A percentile compares a stretch with the other conserved stretches of the same genome.
Conservation (phyloP, 92 coral and sea anemone species). For the Pocillopora meandrina region DNA sequence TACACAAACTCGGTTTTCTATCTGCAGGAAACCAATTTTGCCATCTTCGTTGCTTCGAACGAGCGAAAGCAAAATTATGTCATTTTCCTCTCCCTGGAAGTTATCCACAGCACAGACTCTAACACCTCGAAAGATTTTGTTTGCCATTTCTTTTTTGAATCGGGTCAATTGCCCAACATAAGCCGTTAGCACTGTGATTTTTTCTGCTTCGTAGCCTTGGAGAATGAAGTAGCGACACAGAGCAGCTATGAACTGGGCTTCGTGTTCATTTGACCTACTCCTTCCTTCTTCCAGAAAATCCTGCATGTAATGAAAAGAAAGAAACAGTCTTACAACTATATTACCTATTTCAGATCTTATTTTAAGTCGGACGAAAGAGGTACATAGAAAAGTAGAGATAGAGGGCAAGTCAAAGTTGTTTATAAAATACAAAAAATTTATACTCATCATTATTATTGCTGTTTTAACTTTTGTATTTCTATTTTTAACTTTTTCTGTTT, state of each 20-base stretch:
- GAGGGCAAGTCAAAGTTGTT: too few species aligned
- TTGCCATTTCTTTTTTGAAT: conserved; percentile 70
- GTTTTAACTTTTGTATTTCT: too few species aligned
- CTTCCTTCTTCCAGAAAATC: conserved; percentile 71
- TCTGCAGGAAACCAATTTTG: conserved; percentile 81
- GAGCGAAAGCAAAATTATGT: conserved; percentile 87
- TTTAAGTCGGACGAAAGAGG: not conserved
- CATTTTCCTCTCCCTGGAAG: conserved; percentile 97
- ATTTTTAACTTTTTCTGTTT: too few species aligned
- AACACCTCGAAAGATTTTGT: conserved; percentile 67
- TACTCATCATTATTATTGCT: too few species aligned
- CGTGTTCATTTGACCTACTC: conserved; percentile 87
- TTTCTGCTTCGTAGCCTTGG: conserved; percentile 75
- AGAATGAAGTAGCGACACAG: conserved; percentile 85
- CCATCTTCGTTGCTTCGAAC: conserved; percentile 93
- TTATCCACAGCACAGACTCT: conserved; percentile 91
- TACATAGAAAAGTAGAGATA: not conserved
- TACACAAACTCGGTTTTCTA: conserved; percentile 86
- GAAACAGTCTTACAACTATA: not conserved
- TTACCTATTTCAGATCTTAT: too few species aligned
- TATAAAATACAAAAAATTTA: too few species aligned
- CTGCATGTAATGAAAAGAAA: conserved; percentile 17
- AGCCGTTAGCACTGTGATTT: conserved; percentile 85
- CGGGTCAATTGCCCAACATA: conserved; percentile 84
- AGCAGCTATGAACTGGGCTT: conserved; percentile 85